phyloP scores from a whole-genome alignment of 2,113 vertebrate genomes.

The Oncorhynchus keta region DNA sequence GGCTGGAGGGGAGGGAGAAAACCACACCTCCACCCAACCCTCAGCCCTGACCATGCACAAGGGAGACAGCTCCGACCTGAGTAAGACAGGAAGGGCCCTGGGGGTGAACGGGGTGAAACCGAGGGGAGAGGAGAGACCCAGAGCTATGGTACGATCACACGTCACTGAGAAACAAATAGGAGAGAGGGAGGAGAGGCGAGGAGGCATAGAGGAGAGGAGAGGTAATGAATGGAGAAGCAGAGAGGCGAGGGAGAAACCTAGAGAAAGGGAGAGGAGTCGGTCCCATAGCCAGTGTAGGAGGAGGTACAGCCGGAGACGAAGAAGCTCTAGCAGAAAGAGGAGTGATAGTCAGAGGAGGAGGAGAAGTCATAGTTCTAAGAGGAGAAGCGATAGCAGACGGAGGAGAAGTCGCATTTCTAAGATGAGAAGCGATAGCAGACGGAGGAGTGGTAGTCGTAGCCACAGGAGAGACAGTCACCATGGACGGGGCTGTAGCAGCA shows the following conservation, averaged over 20 bases:
- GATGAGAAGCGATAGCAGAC: background rate
- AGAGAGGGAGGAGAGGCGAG: constrained; percentile 2
- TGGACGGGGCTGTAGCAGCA: constrained; percentile 58
- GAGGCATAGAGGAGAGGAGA: constrained; percentile 40
- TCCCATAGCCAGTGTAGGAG: constrained; percentile 49
- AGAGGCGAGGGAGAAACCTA: constrained; percentile 33
- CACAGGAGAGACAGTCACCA: constrained; percentile 49
- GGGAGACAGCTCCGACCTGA: constrained; percentile 25
- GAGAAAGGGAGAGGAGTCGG: constrained; percentile 36
- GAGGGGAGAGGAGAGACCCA: constrained; percentile 9
- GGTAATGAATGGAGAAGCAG: constrained; percentile 52
- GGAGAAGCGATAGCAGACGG: constrained; percentile 48
- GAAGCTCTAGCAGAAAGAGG: too few species aligned
- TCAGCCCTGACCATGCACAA: background rate
- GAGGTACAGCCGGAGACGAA: constrained; percentile 31
- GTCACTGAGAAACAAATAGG: constrained; percentile 23
- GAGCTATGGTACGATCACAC: constrained; percentile 8
- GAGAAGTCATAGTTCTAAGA: constrained; percentile 43
- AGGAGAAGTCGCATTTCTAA: constrained; percentile 60
- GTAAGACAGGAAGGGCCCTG: constrained; percentile 39
- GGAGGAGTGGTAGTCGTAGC: constrained; percentile 40
- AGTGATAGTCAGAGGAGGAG: background rate
- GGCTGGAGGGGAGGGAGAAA: constrained; percentile 63
- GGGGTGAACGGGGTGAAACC: background rate
- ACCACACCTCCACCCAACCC: constrained; percentile 1